Percentiles rank a stretch among this genome's conserved stretches.
Evolutionary conservation across 2,113 vertebrate genomes (phyloP).

Genomic region (human): DNA sequence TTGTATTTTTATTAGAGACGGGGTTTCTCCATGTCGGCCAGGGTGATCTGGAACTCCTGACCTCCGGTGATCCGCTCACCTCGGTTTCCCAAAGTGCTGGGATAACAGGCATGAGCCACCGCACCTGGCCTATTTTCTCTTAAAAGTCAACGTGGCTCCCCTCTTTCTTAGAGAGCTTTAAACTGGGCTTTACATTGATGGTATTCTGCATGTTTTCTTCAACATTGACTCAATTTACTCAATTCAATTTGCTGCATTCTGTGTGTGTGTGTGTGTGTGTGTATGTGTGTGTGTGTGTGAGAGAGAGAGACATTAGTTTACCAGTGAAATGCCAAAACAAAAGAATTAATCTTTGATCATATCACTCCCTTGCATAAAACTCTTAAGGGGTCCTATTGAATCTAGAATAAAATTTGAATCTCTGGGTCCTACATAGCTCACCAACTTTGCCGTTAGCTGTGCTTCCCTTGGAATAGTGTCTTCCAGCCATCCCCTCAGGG

Average conservation of each 20-base stretch:
- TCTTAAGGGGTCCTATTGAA: neutral
- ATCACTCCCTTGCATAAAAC: neutral
- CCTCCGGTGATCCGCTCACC: too few species aligned
- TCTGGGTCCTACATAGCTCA: neutral
- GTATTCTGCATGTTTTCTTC: neutral
- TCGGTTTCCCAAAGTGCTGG: too few species aligned
- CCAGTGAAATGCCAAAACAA: neutral
- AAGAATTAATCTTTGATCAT: neutral
- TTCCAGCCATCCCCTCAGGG: neutral
- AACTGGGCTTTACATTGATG: neutral
- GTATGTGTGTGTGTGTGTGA: neutral
- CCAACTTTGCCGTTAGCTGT: neutral
- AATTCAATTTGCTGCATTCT: neutral
- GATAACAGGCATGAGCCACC: too few species aligned
- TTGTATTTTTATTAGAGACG: too few species aligned
- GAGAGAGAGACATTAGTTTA: neutral
- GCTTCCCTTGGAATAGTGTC: neutral
- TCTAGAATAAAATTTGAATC: neutral
- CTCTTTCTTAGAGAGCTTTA: neutral
- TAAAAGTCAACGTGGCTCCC: neutral
- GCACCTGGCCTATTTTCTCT: neutral
- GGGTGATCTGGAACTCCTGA: too few species aligned
- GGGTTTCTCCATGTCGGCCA: too few species aligned
- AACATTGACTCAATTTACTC: neutral
- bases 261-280: neutral